Conservation (phyloP, 2,888 invertebrate species). For the Callinectes sapidus region DNA sequence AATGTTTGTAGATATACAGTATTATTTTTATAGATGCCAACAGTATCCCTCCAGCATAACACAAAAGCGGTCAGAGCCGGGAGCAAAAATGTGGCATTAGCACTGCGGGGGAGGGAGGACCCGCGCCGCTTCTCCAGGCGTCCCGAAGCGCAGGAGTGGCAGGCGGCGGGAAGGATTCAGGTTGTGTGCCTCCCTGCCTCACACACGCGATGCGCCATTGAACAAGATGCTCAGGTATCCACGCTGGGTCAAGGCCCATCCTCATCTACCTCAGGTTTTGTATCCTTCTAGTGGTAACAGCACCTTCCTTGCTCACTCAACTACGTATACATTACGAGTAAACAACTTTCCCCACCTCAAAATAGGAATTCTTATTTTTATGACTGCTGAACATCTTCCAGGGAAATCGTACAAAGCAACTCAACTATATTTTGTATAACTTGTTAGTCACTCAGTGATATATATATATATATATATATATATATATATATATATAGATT, state of each 20-base stretch:
- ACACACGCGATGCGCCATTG: not conserved
- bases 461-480: conserved; percentile 55
- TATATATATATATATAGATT: conserved; percentile 60
- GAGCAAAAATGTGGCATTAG: conserved; percentile 45
- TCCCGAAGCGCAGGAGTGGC: not conserved
- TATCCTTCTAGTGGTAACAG: conserved; percentile 69
- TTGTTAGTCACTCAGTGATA: conserved; percentile 44
- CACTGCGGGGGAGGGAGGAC: conserved; percentile 53
- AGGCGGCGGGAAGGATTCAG: not conserved
- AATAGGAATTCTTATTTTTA: conserved; percentile 45
- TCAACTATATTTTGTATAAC: conserved; percentile 60
- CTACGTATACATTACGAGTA: conserved; percentile 19
- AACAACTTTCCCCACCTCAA: conserved; percentile 49
- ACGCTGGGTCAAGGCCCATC: conserved; percentile 47
- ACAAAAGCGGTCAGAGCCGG: conserved; percentile 70
- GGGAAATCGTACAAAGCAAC: conserved; percentile 61
- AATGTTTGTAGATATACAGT: conserved; percentile 72
- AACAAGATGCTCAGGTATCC: conserved; percentile 68
- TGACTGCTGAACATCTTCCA: conserved; percentile 63
- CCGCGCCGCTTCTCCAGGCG: not conserved
- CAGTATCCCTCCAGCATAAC: conserved; percentile 71
- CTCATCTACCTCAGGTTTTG: conserved; percentile 67
- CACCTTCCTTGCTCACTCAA: conserved; percentile 64
- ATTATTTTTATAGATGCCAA: conserved; percentile 72
- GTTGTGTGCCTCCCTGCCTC: conserved; percentile 36